phyloP scores from a whole-genome alignment of 2,113 vertebrate genomes.

The Tor tambroides region DNA sequence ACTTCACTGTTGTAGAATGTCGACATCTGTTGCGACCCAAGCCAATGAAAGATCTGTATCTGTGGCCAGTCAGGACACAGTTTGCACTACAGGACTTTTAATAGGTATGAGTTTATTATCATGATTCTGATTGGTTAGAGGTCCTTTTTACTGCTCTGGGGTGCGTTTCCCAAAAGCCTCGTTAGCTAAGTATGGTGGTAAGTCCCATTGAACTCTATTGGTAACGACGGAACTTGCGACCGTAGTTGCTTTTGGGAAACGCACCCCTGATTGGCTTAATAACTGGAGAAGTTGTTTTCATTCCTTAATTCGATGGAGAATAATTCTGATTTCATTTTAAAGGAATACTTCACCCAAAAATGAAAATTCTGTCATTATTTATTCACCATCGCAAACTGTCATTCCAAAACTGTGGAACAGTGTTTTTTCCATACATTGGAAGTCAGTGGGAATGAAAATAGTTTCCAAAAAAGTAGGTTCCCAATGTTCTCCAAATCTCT shows the following conservation, averaged over 20 bases:
- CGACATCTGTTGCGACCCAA: constrained; percentile 44
- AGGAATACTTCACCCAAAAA: background rate
- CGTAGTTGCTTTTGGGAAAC: too few species aligned
- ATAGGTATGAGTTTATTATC: background rate
- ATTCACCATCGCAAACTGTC: background rate
- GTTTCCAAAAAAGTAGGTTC: background rate
- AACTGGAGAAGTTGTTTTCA: background rate
- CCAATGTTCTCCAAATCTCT: background rate
- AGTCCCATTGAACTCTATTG: too few species aligned
- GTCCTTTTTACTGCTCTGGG: background rate
- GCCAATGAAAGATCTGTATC: constrained; percentile 53
- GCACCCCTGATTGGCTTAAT: background rate
- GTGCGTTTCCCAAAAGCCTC: too few species aligned
- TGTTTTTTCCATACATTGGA: background rate
- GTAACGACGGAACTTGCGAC: too few species aligned
- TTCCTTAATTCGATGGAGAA: background rate
- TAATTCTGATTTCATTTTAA: background rate
- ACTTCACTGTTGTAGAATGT: background rate
- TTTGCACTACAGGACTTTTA: constrained; percentile 14
- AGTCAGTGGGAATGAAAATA: background rate
- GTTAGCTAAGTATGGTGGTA: too few species aligned
- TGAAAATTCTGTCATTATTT: background rate
- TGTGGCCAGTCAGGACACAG: constrained; percentile 32
- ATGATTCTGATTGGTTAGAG: background rate
- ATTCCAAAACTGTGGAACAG: background rate